These are phyloP conservation scores for Parnassius smintheus DNA, from an alignment of 2,888 invertebrate species.

Conservation along the genomic window DNA sequence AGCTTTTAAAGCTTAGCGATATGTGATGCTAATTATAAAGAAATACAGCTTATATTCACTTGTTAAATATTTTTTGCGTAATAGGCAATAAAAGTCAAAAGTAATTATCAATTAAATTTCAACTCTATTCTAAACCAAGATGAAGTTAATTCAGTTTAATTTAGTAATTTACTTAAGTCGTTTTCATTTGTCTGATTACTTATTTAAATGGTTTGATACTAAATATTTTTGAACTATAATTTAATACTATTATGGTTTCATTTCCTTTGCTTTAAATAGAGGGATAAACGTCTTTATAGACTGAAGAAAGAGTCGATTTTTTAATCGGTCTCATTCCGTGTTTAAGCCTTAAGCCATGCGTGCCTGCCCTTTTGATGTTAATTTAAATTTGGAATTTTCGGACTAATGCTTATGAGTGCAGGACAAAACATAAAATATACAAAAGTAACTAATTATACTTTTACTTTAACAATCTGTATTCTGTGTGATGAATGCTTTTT, in stretches of 20 bases:
- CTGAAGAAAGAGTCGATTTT: not conserved
- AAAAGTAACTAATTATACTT: slow-evolving; percentile 1
- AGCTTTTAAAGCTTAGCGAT: not conserved
- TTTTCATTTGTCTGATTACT: not conserved
- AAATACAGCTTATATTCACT: slow-evolving; percentile 14
- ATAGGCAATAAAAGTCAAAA: not conserved
- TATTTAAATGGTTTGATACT: not conserved
- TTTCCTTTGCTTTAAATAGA: not conserved
- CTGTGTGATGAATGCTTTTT: slow-evolving; percentile 3
- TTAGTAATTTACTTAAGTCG: not conserved
- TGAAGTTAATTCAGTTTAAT: not conserved
- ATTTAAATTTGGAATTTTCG: slow-evolving; percentile 31
- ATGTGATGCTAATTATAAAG: slow-evolving; percentile 14
- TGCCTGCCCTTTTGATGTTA: slow-evolving; percentile 23
- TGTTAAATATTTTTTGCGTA: not conserved
- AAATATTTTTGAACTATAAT: slow-evolving; percentile 33
- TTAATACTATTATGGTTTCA: not conserved
- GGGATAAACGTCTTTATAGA: not conserved
- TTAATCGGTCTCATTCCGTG: slow-evolving; percentile 22
- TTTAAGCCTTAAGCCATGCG: slow-evolving; percentile 18
- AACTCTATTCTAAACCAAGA: not conserved
- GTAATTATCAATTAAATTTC: not conserved
- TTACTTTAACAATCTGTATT: slow-evolving; percentile 5
- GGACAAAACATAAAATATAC: slow-evolving; percentile 10
- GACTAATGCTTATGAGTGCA: not conserved